Evolutionary conservation across 2,113 vertebrate genomes (phyloP), one percentile per base, ranked within the genome.

Genomic region (Albula glossodonta): DNA sequence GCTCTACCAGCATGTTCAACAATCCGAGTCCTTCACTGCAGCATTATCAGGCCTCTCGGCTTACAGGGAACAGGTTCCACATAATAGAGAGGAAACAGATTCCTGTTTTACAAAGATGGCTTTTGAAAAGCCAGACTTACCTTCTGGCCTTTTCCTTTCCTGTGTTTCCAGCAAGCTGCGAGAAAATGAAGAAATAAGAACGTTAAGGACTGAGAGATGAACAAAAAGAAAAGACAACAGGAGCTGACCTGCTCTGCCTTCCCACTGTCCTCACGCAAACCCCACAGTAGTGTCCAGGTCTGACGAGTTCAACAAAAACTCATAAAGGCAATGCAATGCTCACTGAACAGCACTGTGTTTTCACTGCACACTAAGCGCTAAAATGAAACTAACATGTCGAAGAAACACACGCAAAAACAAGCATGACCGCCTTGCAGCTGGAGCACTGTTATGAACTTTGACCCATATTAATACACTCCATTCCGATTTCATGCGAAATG

Each of bases 91-190:
- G 78, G 17, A 50, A 83, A 70, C 5, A 5, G 53, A 87, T 78
- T 81, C 49, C 25, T 57, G 83, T 87, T 52, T 51, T 19, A 87
- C 82, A 66, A 53, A 3, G 78, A 12, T 41, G 82, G 49, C 53
- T 52, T 41, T 49, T 50, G 7, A 7, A 50, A 86, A 52, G 17
- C 8, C n/a, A 57, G 51, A 49, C 56, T 31, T 90, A 95, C 95
- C 93, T 94, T 92, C 88, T 56, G 78, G 0, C 74, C 82, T 91
- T 4, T 93, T 90, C n/a, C 92, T 89, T 52, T 92, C 91, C n/a
- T 92, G 90, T 12, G 88, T 87, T 5, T 92, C 92, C 84, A 91
- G 9, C 57, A 85, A 66, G 84, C 95, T 95, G 17, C 17, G 89
- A 85, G n/a, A 86, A 51, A 84, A 74, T 9, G 4, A 17, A 86